A percentile compares a stretch with the other conserved stretches of the same genome.
Conservation (phyloP, 2,797 vertebrate species). For the Australoheros facetus region DNA sequence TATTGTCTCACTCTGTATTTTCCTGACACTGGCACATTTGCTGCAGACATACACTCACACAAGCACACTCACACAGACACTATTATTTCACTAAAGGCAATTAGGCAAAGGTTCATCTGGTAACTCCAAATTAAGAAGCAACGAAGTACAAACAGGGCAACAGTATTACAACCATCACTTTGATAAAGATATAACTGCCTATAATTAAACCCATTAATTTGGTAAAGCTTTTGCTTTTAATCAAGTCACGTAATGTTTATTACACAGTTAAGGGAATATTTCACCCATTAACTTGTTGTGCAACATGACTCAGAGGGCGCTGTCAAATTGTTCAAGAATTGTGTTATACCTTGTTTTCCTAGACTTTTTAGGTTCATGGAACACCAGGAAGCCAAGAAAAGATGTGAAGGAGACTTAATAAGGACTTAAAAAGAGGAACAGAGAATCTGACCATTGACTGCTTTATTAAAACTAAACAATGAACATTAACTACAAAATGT, state of each 20-base stretch:
- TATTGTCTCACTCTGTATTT: background rate
- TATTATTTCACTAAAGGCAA: background rate
- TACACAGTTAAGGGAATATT: background rate
- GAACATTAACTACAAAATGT: too few relatives aligned
- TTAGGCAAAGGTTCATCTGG: constrained; percentile 13
- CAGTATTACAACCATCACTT: constrained; percentile 9
- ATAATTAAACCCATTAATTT: constrained; percentile 34
- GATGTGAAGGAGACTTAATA: too few relatives aligned
- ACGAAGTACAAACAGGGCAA: constrained; percentile 29
- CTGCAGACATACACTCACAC: background rate
- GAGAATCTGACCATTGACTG: too few relatives aligned
- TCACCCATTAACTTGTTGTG: background rate
- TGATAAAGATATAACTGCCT: constrained; percentile 34
- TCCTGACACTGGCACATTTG: background rate
- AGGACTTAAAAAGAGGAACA: too few relatives aligned
- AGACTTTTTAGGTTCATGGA: background rate
- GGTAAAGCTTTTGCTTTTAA: constrained; percentile 18
- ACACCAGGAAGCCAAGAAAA: too few relatives aligned
- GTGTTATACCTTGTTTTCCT: background rate
- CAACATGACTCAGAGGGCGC: background rate
- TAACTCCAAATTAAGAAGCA: constrained; percentile 33
- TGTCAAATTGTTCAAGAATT: background rate
- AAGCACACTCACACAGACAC: background rate
- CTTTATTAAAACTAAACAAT: too few relatives aligned
- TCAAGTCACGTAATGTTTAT: constrained; percentile 17